Evolutionary conservation across 2,888 invertebrate species (phyloP).

Genomic region (Dynastes tityus): DNA sequence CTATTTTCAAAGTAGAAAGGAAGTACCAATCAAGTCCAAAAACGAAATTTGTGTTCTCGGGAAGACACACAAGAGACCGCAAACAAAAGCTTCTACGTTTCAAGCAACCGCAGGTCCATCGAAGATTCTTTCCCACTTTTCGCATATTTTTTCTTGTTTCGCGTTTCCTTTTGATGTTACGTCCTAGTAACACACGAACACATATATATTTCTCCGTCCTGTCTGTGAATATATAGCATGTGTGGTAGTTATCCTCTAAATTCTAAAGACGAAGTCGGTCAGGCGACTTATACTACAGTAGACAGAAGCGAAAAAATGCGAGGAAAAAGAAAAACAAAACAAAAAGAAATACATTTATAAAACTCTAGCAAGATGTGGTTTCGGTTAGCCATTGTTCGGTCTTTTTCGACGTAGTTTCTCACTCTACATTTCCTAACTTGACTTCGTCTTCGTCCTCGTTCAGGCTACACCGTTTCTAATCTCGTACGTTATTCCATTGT

Average conservation of each 20-base stretch:
- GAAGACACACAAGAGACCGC: constrained; percentile 5
- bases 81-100: constrained; percentile 12
- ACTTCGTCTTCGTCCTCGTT: constrained; percentile 10
- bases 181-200: background rate
- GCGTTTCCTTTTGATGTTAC: constrained; percentile 44
- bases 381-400: constrained; percentile 56
- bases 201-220: constrained; percentile 17
- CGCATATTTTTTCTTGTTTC: constrained; percentile 28
- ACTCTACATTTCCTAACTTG: constrained; percentile 12
- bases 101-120: background rate
- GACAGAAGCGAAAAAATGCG: background rate
- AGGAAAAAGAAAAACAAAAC: constrained; percentile 42
- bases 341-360: constrained; percentile 56
- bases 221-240: constrained; percentile 14
- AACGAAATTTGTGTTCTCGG: constrained; percentile 37
- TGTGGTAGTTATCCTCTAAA: constrained; percentile 6
- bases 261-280: constrained; percentile 15
- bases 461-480: constrained; percentile 26
- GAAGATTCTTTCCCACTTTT: background rate
- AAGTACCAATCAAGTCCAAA: constrained; percentile 31
- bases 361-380: constrained; percentile 56
- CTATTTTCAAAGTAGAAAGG: constrained; percentile 20
- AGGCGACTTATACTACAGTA: background rate
- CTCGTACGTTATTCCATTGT: constrained; percentile 48
- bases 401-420: constrained; percentile 48